A percentile compares a stretch with the other conserved stretches of the same genome.
Conservation (phyloP, 2,797 vertebrate species). For the Sternotherus odoratus region DNA sequence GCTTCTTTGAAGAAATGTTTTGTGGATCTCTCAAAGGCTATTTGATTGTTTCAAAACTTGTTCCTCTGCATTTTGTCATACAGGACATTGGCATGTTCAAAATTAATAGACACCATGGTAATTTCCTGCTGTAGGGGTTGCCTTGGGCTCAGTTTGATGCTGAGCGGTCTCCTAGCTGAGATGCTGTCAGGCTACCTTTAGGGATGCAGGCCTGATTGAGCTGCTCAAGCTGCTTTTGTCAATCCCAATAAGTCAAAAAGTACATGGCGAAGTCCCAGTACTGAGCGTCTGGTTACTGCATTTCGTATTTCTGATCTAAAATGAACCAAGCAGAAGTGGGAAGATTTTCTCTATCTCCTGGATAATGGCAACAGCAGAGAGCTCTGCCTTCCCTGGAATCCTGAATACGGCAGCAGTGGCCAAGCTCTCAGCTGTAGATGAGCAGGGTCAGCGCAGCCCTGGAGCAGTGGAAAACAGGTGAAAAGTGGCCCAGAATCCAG, state of each 20-base stretch:
- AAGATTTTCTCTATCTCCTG: accelerated
- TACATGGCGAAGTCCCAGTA: accelerated
- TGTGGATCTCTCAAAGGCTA: not conserved
- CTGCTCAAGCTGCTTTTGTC: slow-evolving; percentile 29
- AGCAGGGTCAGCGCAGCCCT: accelerated
- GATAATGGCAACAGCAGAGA: not conserved
- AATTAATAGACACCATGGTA: accelerated
- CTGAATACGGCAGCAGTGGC: accelerated
- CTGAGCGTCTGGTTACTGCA: accelerated
- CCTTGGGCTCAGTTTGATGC: slow-evolving; percentile 16
- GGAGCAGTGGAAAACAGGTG: not conserved
- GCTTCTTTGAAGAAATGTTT: not conserved
- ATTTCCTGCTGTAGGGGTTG: not conserved
- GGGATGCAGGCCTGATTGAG: accelerated
- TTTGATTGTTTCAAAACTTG: not conserved
- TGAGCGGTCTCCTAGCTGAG: not conserved
- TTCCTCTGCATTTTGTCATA: not conserved
- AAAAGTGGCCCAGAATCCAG: accelerated
- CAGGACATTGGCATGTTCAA: not conserved
- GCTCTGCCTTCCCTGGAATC: not conserved
- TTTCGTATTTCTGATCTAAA: not conserved
- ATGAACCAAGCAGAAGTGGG: accelerated
- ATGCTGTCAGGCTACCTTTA: not conserved
- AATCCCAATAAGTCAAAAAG: not conserved
- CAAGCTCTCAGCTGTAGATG: not conserved